Evolutionary conservation across 2,888 invertebrate genomes (phyloP).

Genomic region (Polymixis flavicincta): DNA sequence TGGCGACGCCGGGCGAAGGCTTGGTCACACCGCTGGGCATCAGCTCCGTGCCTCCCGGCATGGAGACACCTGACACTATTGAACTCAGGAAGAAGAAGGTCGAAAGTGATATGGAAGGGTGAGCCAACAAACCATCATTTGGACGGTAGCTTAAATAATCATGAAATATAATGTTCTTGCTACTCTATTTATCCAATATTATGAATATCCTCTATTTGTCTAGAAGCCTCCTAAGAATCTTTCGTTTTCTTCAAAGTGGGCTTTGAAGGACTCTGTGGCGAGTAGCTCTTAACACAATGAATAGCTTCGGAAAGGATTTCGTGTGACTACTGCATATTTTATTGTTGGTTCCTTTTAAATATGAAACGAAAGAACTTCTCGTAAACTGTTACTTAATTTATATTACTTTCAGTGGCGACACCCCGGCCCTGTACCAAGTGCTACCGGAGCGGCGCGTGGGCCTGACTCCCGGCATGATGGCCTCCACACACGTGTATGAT

Average conservation of each 20-base stretch:
- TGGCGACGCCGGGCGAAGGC: slow-evolving; percentile 98
- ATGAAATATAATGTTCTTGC: neutral
- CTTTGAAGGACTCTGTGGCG: neutral
- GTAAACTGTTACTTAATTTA: no score
- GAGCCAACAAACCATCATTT: slow-evolving; percentile 63
- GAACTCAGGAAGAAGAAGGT: slow-evolving; percentile 99
- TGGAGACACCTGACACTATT: slow-evolving; percentile 99
- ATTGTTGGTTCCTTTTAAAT: no score
- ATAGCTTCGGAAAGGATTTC: neutral
- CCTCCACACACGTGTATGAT: slow-evolving; percentile 99
- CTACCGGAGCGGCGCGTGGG: slow-evolving; percentile 98
- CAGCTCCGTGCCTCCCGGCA: slow-evolving; percentile 97
- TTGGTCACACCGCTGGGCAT: slow-evolving; percentile 98
- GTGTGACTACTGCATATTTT: no score
- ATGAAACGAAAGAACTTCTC: no score
- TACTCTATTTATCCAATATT: neutral
- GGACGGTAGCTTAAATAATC: neutral
- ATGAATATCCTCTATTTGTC: no score
- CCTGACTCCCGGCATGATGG: slow-evolving; percentile 98
- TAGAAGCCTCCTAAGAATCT: no score
- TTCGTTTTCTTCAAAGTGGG: no score
- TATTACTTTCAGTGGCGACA: slow-evolving; percentile 93
- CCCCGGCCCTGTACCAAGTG: slow-evolving; percentile 98
- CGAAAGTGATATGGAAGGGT: slow-evolving; percentile 98
- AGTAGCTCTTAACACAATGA: neutral